phyloP scores from a whole-genome alignment of 2,113 vertebrate species.

The Lophius piscatorius region DNA sequence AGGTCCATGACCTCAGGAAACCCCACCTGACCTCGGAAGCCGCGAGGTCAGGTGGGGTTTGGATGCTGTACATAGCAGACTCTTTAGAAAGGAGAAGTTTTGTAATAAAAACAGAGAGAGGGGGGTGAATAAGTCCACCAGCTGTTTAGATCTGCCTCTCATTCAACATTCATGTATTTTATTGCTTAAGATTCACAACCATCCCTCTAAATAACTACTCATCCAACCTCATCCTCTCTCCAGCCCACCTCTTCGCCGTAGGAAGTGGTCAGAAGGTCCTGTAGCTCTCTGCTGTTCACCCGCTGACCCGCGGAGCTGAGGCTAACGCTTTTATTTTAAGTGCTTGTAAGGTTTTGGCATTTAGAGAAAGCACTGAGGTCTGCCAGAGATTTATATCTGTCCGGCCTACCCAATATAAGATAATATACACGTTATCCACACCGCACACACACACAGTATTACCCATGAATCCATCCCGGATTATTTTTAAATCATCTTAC shows the following conservation, averaged over 20 bases:
- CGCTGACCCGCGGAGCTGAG: conserved; percentile 31
- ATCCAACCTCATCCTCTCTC: conserved; percentile 78
- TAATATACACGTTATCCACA: conserved; percentile 11
- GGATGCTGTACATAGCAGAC: too few species aligned
- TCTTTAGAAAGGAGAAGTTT: too few species aligned
- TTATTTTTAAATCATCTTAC: too few species aligned
- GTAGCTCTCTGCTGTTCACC: conserved; percentile 61
- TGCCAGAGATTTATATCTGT: conserved; percentile 70
- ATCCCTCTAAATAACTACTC: conserved; percentile 69
- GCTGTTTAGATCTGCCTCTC: conserved; percentile 56
- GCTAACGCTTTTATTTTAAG: conserved; percentile 74
- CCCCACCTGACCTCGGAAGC: too few species aligned
- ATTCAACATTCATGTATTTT: conserved; percentile 76
- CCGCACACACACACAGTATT: too few species aligned
- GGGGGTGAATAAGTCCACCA: too few species aligned
- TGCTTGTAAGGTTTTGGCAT: conserved; percentile 63
- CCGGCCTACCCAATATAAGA: conserved; percentile 33
- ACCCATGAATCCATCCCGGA: conserved; percentile 29
- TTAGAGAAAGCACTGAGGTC: conserved; percentile 64
- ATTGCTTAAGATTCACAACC: conserved; percentile 58
- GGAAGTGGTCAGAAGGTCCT: conserved; percentile 84
- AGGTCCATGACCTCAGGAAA: too few species aligned
- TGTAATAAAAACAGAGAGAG: too few species aligned
- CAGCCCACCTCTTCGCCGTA: conserved; percentile 75
- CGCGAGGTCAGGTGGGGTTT: too few species aligned